Percentiles rank a stretch among this genome's conserved stretches.
These are phyloP conservation scores for Urocolius indicus DNA, from an alignment of 2,113 vertebrate genomes.

Conservation along the genomic window DNA sequence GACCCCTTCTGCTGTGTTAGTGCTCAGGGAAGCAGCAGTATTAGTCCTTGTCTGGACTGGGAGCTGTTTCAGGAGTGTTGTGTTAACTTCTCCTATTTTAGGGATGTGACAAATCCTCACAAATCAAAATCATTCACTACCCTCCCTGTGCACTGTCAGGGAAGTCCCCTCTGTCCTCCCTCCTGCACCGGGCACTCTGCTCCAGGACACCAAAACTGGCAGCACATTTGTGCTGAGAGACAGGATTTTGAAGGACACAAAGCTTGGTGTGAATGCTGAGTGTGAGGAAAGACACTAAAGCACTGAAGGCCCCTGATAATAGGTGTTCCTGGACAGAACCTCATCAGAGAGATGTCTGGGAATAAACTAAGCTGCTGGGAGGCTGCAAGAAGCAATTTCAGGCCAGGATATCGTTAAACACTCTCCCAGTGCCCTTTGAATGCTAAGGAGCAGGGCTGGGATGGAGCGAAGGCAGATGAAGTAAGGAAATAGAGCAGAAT, in stretches of 20 bases:
- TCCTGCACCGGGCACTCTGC: not conserved
- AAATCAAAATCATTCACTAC: slow-evolving; percentile 12
- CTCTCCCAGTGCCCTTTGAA: not conserved
- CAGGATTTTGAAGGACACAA: not conserved
- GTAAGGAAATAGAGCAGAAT: not conserved
- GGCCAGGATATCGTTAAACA: not conserved
- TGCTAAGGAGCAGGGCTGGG: not conserved
- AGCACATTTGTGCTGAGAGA: not conserved
- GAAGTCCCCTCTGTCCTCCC: not conserved
- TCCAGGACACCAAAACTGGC: not conserved
- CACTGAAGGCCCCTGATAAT: fast-evolving
- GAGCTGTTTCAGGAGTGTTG: not conserved
- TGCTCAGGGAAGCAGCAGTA: not conserved
- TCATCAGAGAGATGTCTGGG: not conserved
- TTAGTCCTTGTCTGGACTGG: not conserved
- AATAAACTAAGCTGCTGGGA: not conserved
- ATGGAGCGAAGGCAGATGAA: not conserved
- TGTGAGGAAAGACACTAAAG: not conserved
- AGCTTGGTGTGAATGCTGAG: fast-evolving
- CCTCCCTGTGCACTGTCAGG: not conserved
- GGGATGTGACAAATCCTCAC: slow-evolving; percentile 17
- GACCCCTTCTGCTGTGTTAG: not conserved
- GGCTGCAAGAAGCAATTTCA: not conserved
- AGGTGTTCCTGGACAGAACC: not conserved
- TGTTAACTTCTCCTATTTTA: slow-evolving; percentile 41